A percentile compares a stretch with the other conserved stretches of the same genome.
Evolutionary conservation across 92 coral and sea anemone genomes (phyloP).

Genomic region (Scolanthus callimorphus): DNA sequence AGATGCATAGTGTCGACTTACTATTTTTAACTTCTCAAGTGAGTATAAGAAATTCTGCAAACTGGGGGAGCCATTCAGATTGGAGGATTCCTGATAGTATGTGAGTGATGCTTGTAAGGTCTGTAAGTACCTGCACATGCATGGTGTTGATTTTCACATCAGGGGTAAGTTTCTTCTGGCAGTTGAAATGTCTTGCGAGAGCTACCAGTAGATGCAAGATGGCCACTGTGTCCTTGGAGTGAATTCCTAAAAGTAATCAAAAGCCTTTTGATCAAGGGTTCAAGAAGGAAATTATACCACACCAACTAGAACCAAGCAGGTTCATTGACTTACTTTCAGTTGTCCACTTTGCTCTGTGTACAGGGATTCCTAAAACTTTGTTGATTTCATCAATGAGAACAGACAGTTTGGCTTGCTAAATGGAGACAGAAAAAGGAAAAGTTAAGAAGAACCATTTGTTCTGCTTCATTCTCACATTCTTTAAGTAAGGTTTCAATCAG

Average conservation of each 20-base stretch:
- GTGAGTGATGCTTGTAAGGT: not conserved
- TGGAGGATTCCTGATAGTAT: no score
- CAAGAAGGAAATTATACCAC: no score
- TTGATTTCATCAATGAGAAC: slow-evolving; percentile 75
- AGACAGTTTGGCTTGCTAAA: slow-evolving; percentile 81
- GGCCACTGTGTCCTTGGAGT: slow-evolving; percentile 83
- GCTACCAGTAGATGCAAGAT: slow-evolving; percentile 92
- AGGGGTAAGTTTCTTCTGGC: slow-evolving; percentile 73
- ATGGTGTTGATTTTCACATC: slow-evolving; percentile 82
- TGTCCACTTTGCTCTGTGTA: slow-evolving; percentile 84
- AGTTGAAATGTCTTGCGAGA: slow-evolving; percentile 80
- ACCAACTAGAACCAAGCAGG: no score
- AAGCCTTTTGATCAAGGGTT: no score
- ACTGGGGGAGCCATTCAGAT: no score
- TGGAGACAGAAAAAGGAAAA: not conserved
- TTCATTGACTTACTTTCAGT: slow-evolving; percentile 89
- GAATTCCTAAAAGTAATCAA: slow-evolving; percentile 51
- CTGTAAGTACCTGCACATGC: slow-evolving; percentile 61
- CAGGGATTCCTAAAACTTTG: slow-evolving; percentile 70
- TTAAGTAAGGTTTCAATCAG: no score
- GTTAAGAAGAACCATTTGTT: no score
- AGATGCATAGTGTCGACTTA: no score
- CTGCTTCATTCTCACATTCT: no score
- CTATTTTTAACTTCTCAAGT: no score
- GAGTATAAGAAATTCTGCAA: no score